A percentile compares a stretch with the other conserved stretches of the same genome.
Evolutionary conservation across 2,888 invertebrate genomes (phyloP).

Genomic region (Eristalis pertinax): DNA sequence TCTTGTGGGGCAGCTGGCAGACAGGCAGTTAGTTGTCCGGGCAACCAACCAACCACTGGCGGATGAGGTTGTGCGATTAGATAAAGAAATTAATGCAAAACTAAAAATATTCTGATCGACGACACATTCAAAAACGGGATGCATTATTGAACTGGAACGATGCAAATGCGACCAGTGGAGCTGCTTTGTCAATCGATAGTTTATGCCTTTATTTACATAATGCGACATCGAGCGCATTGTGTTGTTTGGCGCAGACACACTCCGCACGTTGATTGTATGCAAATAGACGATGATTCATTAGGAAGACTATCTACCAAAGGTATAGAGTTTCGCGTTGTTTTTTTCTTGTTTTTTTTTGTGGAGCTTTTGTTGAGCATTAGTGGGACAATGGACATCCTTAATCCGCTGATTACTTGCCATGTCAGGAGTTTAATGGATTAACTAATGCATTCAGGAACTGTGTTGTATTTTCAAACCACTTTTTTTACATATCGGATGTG

Average conservation of each 20-base stretch:
- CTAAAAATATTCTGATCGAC: neutral
- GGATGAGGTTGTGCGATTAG: neutral
- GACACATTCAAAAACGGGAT: neutral
- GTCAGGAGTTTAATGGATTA: too few relatives aligned
- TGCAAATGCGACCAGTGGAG: conserved; percentile 11
- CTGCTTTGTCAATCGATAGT: conserved; percentile 24
- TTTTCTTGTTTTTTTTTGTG: too few relatives aligned
- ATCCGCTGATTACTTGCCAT: too few relatives aligned
- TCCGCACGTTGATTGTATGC: conserved; percentile 9
- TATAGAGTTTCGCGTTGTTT: neutral
- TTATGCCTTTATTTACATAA: conserved; percentile 26
- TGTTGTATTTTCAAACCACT: too few relatives aligned
- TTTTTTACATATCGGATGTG: too few relatives aligned
- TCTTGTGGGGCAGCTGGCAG: neutral
- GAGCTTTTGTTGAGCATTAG: too few relatives aligned
- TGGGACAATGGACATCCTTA: too few relatives aligned
- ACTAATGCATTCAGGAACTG: too few relatives aligned
- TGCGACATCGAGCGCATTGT: conserved; percentile 1
- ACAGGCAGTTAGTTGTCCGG: neutral
- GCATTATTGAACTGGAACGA: neutral
- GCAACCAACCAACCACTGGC: neutral
- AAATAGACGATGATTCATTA: conserved; percentile 19
- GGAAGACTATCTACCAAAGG: neutral
- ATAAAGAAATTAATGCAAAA: conserved; percentile 11
- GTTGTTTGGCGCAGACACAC: neutral